Evolutionary conservation across 2,797 vertebrate species (phyloP).

Genomic region (Aplochiton taeniatus): DNA sequence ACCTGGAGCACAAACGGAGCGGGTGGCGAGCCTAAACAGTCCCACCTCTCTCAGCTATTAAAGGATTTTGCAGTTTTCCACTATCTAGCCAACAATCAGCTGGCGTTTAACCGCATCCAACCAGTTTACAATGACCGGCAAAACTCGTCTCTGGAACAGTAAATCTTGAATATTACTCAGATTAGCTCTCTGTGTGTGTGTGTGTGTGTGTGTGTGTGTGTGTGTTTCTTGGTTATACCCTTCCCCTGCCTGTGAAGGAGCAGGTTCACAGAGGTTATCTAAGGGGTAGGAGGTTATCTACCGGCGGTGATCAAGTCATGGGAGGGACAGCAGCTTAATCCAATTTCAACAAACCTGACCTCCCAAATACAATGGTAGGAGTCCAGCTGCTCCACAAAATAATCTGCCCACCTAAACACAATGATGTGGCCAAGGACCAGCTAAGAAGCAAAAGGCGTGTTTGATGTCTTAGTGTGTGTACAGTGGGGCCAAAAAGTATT

Average conservation of each 20-base stretch:
- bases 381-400: conserved; percentile 48
- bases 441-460: conserved; percentile 30
- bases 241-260: conserved; percentile 19
- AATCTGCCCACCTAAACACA: conserved; percentile 57
- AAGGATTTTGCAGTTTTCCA: conserved; percentile 40
- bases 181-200: conserved; percentile 15
- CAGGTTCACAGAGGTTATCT: conserved; percentile 31
- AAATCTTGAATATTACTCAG: conserved; percentile 40
- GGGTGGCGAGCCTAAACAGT: conserved; percentile 66
- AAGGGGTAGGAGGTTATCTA: conserved; percentile 14
- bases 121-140: conserved; percentile 61
- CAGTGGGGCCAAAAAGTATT: no score
- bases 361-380: conserved; percentile 63
- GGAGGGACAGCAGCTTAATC: conserved; percentile 47
- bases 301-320: conserved; percentile 28
- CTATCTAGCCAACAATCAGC: conserved; percentile 53
- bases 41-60: conserved; percentile 54
- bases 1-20: conserved; percentile 53
- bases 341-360: conserved; percentile 70
- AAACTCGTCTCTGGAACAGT: conserved; percentile 64
- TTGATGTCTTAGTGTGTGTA: not conserved
- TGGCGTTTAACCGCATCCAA: conserved; percentile 46
- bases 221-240: conserved; percentile 15
- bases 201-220: conserved; percentile 10
- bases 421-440: conserved; percentile 55